Percentiles rank a stretch among this genome's conserved stretches.
These are phyloP conservation scores for Drosophila equinoxialis DNA, from an alignment of 1,140 invertebrate species.

Conservation along the genomic window DNA sequence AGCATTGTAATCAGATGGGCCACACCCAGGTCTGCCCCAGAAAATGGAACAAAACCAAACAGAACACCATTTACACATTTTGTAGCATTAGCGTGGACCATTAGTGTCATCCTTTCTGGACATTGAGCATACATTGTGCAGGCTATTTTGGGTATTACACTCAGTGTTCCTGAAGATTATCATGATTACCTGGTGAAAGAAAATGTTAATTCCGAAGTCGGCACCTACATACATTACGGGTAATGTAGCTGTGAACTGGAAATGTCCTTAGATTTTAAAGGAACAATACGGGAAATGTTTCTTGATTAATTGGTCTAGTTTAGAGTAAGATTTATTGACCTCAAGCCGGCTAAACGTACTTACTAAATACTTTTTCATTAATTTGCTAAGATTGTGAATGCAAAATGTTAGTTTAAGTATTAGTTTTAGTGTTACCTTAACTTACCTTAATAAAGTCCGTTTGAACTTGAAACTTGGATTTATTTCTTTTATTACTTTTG, in stretches of 20 bases:
- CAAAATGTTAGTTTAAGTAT: too few relatives aligned
- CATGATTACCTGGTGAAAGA: background rate
- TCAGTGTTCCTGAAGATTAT: background rate
- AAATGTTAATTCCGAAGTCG: background rate
- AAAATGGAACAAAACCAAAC: background rate
- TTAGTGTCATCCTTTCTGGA: slow-evolving; percentile 4
- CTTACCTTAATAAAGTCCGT: too few relatives aligned
- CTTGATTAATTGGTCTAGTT: too few relatives aligned
- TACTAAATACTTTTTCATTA: too few relatives aligned
- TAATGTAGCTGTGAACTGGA: background rate
- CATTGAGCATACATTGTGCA: background rate
- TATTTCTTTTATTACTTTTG: too few relatives aligned
- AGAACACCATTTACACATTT: slow-evolving; percentile 2
- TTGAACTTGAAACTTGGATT: too few relatives aligned
- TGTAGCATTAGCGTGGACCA: background rate
- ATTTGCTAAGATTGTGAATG: too few relatives aligned
- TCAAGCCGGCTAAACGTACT: too few relatives aligned
- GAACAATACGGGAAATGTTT: too few relatives aligned
- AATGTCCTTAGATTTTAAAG: too few relatives aligned
- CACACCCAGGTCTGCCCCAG: background rate
- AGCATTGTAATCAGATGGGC: slow-evolving; percentile 7
- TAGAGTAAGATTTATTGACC: too few relatives aligned
- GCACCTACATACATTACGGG: background rate
- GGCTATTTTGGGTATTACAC: slow-evolving; percentile 3
- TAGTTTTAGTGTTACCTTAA: too few relatives aligned